Conservation (phyloP, 2,888 invertebrate genomes). For the Cryptocephalus moraei region DNA sequence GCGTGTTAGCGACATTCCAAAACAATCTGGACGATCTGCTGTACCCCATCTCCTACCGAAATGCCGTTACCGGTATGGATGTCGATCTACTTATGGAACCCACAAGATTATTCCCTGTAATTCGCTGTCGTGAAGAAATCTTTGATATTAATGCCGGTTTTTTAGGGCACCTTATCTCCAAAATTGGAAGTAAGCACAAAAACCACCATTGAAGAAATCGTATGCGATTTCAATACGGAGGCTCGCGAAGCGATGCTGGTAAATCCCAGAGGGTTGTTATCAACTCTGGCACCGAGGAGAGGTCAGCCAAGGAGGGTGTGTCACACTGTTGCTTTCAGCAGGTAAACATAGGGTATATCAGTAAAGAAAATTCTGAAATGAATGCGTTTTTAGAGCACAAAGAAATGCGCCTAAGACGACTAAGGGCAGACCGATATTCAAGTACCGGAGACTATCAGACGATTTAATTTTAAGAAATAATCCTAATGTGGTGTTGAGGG, state of each 20-base stretch:
- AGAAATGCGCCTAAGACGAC: slow-evolving; percentile 7
- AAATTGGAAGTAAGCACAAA: slow-evolving; percentile 61
- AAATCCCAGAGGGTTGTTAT: slow-evolving; percentile 37
- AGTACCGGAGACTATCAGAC: slow-evolving; percentile 20
- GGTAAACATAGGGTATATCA: slow-evolving; percentile 6
- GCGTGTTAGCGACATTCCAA: slow-evolving; percentile 52
- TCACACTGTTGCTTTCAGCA: slow-evolving; percentile 22
- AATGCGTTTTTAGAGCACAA: slow-evolving; percentile 4
- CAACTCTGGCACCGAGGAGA: slow-evolving; percentile 13
- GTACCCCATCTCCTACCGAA: slow-evolving; percentile 49
- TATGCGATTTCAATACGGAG: slow-evolving; percentile 16
- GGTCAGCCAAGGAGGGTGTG: slow-evolving; percentile 21
- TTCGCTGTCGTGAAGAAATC: slow-evolving; percentile 9
- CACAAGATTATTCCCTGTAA: slow-evolving; percentile 55
- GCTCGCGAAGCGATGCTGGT: slow-evolving; percentile 10
- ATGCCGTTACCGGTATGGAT: slow-evolving; percentile 47
- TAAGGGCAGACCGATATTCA: slow-evolving; percentile 18
- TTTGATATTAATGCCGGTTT: not conserved
- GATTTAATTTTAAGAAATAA: slow-evolving; percentile 20
- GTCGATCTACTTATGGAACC: slow-evolving; percentile 60
- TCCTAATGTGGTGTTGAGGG: slow-evolving; percentile 16
- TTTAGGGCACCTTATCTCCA: slow-evolving; percentile 59
- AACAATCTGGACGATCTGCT: slow-evolving; percentile 54
- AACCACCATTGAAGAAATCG: slow-evolving; percentile 54
- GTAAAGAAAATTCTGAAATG: not conserved